Base-by-base conservation (phyloP, 1,140 invertebrate genomes). In the Platyscapa corneri region DNA sequence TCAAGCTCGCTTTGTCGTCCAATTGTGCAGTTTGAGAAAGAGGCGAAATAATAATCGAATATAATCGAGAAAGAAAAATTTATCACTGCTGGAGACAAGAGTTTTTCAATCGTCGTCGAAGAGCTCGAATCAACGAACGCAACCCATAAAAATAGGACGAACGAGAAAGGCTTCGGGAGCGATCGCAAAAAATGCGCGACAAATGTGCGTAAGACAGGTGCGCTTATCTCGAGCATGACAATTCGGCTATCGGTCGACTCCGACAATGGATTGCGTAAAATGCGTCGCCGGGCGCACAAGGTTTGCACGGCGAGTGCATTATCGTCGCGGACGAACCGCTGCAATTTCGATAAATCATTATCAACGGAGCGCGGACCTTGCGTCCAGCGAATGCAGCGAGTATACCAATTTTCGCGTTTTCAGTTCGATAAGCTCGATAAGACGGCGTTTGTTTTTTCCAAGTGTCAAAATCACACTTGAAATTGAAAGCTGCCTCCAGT, bases 281-380 rank as follows among this genome's bases (percentile, higher is more conserved):
- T 32, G 39, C 75, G 34, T 27, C 12, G 64, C 20, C 46, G 37
- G 16, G 72, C 42, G 32, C 12, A 27, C 1, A 46, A 83, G 27
- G 42, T 83, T 42, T 39, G 30, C 82, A 32, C 56, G 74, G 27
- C 65, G 60, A 78, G 23, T 34, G 46, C 14, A 64, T 64, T 60
- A 70, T n/a, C 23, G 30, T 23, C 0, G 53, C 10, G 46, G 37
- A 85, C 56, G 80, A 85, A 74, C 30, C n/a, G 84, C 84, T 3
- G 39, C 56, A 65, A 86, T 82, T 85, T 82, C 37, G 84, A 85
- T 85, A 85, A 85, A 82, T 39, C 18, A 32, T 85, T 82, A 85
- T 85, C 84, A 82, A 56, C 6, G 32, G 18, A 65, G 70, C 67
- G 53, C 34, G 77, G 67, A 85, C 78, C 79, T 85, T 77, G 84